Evolutionary conservation across 1,140 invertebrate genomes (phyloP).

Genomic region (Leucophenga varia): DNA sequence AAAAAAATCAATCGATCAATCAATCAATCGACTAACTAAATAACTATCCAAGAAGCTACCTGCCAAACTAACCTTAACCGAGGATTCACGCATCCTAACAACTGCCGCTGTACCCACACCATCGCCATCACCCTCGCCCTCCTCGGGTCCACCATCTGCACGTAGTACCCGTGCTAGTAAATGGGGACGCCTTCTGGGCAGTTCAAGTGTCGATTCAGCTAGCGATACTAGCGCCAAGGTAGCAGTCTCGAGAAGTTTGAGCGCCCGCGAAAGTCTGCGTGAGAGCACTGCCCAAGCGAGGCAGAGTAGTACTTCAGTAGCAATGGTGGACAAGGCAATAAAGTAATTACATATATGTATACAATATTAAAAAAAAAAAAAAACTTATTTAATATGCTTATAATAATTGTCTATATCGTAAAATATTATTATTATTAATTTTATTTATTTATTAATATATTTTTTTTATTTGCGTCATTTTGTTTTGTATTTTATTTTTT

Average conservation of each 20-base stretch:
- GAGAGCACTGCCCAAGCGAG: constrained; percentile 59
- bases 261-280: constrained; percentile 65
- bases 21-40: neutral
- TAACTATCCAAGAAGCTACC: constrained; percentile 53
- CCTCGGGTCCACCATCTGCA: constrained; percentile 57
- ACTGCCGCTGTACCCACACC: constrained; percentile 60
- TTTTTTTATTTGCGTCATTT: constrained; percentile 1
- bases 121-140: constrained; percentile 64
- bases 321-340: constrained; percentile 64
- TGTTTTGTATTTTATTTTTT: no score
- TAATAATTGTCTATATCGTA: no score
- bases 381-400: no score
- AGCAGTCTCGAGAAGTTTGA: constrained; percentile 69
- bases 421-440: constrained; percentile 4
- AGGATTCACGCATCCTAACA: constrained; percentile 56
- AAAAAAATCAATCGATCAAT: neutral
- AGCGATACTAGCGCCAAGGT: constrained; percentile 57
- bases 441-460: neutral
- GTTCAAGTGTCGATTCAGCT: constrained; percentile 67
- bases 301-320: constrained; percentile 59
- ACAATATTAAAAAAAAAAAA: neutral
- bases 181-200: constrained; percentile 79
- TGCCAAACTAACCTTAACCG: constrained; percentile 56
- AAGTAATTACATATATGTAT: constrained; percentile 57
- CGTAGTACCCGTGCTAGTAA: constrained; percentile 63